A percentile compares a stretch with the other conserved stretches of the same genome.
Conservation (phyloP, 2,113 vertebrate species). For the Misgurnus mizolepis region DNA sequence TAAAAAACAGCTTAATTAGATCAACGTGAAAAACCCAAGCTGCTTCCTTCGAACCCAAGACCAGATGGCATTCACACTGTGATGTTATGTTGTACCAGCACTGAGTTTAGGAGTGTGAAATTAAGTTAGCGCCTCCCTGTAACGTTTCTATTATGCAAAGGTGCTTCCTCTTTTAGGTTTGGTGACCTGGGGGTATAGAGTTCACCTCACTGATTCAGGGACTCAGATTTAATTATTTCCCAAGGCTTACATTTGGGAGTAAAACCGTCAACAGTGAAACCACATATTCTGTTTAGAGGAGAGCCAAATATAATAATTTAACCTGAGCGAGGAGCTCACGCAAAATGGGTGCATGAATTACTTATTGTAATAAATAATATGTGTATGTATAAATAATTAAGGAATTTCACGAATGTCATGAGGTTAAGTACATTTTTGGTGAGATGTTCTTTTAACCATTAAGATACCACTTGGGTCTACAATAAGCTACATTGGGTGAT, state of each 20-base stretch:
- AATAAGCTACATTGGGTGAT: no score
- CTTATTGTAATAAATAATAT: no score
- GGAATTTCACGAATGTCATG: no score
- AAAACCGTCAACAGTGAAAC: background rate
- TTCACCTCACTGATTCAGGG: slow-evolving; percentile 63
- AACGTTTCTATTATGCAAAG: slow-evolving; percentile 68
- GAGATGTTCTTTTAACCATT: no score
- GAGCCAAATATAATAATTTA: no score
- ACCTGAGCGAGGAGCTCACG: no score
- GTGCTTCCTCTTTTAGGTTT: slow-evolving; percentile 64
- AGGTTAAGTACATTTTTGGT: slow-evolving; percentile 31
- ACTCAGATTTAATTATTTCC: slow-evolving; percentile 71
- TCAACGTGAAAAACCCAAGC: slow-evolving; percentile 78
- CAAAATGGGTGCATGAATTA: no score
- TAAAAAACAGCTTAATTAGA: slow-evolving; percentile 79
- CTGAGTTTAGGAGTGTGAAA: slow-evolving; percentile 77
- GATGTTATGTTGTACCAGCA: slow-evolving; percentile 68
- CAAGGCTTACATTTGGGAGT: slow-evolving; percentile 42
- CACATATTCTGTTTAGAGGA: no score
- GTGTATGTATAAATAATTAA: no score
- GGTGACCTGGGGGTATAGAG: slow-evolving; percentile 69
- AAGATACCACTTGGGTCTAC: no score
- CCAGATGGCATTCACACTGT: slow-evolving; percentile 76
- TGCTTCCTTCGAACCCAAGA: slow-evolving; percentile 73
- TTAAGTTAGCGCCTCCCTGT: slow-evolving; percentile 77